Evolutionary conservation across 2,113 vertebrate genomes (phyloP).

Genomic region (Salvator merianae): DNA sequence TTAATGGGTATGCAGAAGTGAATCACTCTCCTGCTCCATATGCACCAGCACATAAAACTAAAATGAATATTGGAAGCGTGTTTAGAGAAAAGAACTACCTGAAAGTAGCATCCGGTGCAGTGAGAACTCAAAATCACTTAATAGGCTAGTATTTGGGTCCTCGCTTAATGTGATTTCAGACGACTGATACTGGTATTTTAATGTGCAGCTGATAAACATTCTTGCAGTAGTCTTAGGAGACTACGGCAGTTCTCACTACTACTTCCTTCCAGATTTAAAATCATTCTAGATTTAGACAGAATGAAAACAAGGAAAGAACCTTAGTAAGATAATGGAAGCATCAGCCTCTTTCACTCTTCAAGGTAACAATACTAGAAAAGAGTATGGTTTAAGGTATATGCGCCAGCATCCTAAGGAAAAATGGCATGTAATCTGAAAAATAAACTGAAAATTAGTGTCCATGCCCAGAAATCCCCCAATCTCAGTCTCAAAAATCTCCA

Average conservation of each 20-base stretch:
- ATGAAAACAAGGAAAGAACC: conserved; percentile 72
- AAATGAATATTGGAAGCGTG: conserved; percentile 41
- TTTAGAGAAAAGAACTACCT: conserved; percentile 25
- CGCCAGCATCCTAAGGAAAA: conserved; percentile 83
- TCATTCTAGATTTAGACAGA: conserved; percentile 64
- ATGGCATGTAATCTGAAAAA: conserved; percentile 86
- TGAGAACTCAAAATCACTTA: conserved; percentile 43
- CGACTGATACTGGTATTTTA: conserved; percentile 55
- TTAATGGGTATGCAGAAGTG: conserved; percentile 57
- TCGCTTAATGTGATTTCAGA: conserved; percentile 65
- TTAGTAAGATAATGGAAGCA: conserved; percentile 73
- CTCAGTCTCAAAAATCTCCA: conserved; percentile 55
- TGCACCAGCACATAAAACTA: conserved; percentile 56
- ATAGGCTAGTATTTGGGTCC: conserved; percentile 63
- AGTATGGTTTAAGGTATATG: conserved; percentile 81
- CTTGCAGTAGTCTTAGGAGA: conserved; percentile 58
- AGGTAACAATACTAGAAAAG: conserved; percentile 80
- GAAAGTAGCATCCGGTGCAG: conserved; percentile 40
- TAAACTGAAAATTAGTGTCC: conserved; percentile 84
- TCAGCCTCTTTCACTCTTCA: conserved; percentile 81
- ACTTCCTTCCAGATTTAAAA: conserved; percentile 53
- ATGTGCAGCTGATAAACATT: conserved; percentile 60
- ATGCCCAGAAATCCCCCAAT: conserved; percentile 72
- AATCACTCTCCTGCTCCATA: conserved; percentile 45
- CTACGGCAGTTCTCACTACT: conserved; percentile 58